Evolutionary conservation across 92 coral and sea anemone genomes (phyloP), one percentile per base, ranked within the genome.

Genomic region (Siderastrea siderea): DNA sequence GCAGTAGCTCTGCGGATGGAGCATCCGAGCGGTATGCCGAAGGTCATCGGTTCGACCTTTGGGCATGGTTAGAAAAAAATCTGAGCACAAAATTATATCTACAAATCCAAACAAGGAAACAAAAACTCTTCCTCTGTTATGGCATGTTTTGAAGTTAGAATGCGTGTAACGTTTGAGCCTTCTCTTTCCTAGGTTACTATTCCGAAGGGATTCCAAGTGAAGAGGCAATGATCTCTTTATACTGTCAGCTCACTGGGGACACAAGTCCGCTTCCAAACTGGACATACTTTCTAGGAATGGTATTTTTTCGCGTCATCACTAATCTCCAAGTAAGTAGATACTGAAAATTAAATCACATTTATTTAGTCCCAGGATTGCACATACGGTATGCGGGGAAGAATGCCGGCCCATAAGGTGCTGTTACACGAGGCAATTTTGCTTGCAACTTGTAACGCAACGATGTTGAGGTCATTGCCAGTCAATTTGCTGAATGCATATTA

Each of bases 131-230:
- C 38, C 38, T 26, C 38, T 26, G 38, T 26, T 26, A 26, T 26
- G 38, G 38, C 38, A 10, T 5, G 69, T 69, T 14, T 69, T 46
- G 2, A 45, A 69, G 50, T 46, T 69, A 1, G 6, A 45, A 2
- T 13, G 15, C 13, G 53, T 6, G 45, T 53, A n/a, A 53, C 43
- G 2, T 3, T 1, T 10, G 19, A 4, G 2, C 17, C 1, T 45
- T 79, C 4, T 52, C 1, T 17, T 9, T 55, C 46, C 3, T 6
- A 82, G 86, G 79, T 17, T 82, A 82, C 51, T n/a, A 46, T 51
- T 82, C 86, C 8, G 86, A 82, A 17, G 79, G 78, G 52, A 82
- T 82, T 49, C 79, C 86, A 5, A 70, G 70, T 17, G 79, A 71
- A 47, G 53, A 82, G 69, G 68, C 53, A 1, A 43, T 82, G 54